Base-by-base conservation (phyloP, 2,797 vertebrate species). In the Acipenser ruthenus region DNA sequence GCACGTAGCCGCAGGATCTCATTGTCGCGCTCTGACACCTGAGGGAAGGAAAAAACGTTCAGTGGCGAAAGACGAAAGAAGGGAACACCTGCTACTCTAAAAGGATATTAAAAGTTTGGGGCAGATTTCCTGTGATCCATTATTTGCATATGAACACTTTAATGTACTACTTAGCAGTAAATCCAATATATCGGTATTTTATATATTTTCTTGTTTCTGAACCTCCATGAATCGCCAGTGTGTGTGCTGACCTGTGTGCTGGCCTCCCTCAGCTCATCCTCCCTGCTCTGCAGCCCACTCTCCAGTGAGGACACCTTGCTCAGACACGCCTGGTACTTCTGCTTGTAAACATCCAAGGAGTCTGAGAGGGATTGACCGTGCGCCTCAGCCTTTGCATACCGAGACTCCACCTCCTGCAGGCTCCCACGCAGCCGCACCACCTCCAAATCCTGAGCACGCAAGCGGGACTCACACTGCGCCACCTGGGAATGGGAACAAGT, bases 261-360 rank as follows among this genome's bases (percentile, higher is more conserved):
- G 63, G 82, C 64, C n/a, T 82, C 82, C 4, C 70, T 82, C 65
- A 82, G 75, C 6, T 90, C 83, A 6, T 80, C 78, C 49, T 88
- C 82, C 63, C 79, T 67, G 69, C 72, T 76, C 68, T 83, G 83
- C 67, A 80, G 70, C 66, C 70, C 74, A 56, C 71, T 74, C 69
- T 89, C 85, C 68, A 87, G 81, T 67, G 86, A 75, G 52, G 81
- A 69, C 0, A 81, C 74, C 62, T 84, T 81, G 74, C 69, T 77
- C 66, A 88, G 67, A 48, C 83, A 84, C 13, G 82, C 72, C 79
- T 88, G 86, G 68, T 85, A 87, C 76, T 87, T 88, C 73, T 84
- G 80, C 71, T 79, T 78, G 73, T 80, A 81, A 51, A 86, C 75
- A 66, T 82, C 84, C 67, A 83, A 75, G 49, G 83, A 84, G 66